Evolutionary conservation across 2,888 invertebrate genomes (phyloP), one percentile per base, ranked within the genome.

Genomic region (Noctua pronuba): DNA sequence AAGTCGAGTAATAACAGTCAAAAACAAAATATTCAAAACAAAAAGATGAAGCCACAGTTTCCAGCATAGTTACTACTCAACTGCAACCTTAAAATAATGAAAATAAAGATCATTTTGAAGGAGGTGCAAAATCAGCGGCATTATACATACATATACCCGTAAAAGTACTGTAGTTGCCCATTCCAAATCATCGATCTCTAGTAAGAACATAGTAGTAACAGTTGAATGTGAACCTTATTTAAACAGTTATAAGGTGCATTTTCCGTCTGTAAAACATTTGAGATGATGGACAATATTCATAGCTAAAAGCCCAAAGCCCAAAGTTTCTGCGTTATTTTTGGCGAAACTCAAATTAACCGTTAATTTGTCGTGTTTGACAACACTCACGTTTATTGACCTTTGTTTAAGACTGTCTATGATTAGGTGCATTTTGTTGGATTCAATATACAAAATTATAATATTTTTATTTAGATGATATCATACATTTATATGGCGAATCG

Each of bases 361-460:
- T 52, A 28, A n/a, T 55, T 52, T 76, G 18, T 28, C 52, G 0
- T 67, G 38, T 67, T 78, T 21, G 16, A 28, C 24, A 10, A 38
- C 31, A 77, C 10, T 77, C 10, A 2, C 18, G 21, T 52, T 60
- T 49, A 67, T 31, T 75, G 16, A 60, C 24, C 16, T 58, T 60
- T 3, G 28, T 41, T 44, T 13, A 11, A 24, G 6, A 38, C 28
- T 16, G 16, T 18, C 7, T 55, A 41, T 18, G 44, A 35, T n/a
- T n/a, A n/a, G n/a, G n/a, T n/a, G n/a, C n/a, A 41, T 31, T 41
- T 55, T n/a, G 41, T 55, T 41, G 55, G 18, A 4, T 28, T 3
- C 7, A 31, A 41, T 73, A 74, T 8, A 2, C 38, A 49, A 31
- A 62, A n/a, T 31, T 2, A 24, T n/a, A 31, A n/a, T 24, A 62